phyloP scores from a whole-genome alignment of 1,140 invertebrate genomes.

The Episyrphus balteatus region DNA sequence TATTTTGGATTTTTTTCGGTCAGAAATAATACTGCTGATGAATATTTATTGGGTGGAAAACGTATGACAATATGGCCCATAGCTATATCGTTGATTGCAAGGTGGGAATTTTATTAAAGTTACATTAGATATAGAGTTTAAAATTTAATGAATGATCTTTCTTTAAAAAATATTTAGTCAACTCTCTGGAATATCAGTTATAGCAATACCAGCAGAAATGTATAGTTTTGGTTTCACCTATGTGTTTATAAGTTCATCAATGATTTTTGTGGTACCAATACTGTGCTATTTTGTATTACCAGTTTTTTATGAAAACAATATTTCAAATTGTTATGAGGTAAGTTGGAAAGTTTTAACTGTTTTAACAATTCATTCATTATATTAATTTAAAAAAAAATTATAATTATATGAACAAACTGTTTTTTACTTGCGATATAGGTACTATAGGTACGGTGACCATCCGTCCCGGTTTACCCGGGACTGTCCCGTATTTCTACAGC shows the following conservation, averaged over 20 bases:
- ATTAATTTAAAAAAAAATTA: too few relatives aligned
- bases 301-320: conserved; percentile 67
- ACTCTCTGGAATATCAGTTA: conserved; percentile 67
- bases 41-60: conserved; percentile 52
- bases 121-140: too few relatives aligned
- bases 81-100: conserved; percentile 53
- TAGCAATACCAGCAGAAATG: conserved; percentile 70
- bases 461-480: too few relatives aligned
- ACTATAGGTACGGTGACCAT: too few relatives aligned
- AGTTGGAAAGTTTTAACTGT: too few relatives aligned
- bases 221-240: conserved; percentile 65
- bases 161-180: conserved; percentile 57
- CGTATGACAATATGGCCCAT: conserved; percentile 52
- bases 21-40: conserved; percentile 35
- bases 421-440: too few relatives aligned
- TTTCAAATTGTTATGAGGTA: conserved; percentile 74
- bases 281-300: conserved; percentile 63
- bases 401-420: too few relatives aligned
- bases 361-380: too few relatives aligned
- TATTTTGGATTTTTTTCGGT: conserved; percentile 48
- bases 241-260: conserved; percentile 47
- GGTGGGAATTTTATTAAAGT: conserved; percentile 31
- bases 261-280: conserved; percentile 52
- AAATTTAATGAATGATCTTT: too few relatives aligned
- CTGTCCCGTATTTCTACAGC: too few relatives aligned